Conservation (phyloP, 2,797 vertebrate genomes). For the Bufotes viridis region DNA sequence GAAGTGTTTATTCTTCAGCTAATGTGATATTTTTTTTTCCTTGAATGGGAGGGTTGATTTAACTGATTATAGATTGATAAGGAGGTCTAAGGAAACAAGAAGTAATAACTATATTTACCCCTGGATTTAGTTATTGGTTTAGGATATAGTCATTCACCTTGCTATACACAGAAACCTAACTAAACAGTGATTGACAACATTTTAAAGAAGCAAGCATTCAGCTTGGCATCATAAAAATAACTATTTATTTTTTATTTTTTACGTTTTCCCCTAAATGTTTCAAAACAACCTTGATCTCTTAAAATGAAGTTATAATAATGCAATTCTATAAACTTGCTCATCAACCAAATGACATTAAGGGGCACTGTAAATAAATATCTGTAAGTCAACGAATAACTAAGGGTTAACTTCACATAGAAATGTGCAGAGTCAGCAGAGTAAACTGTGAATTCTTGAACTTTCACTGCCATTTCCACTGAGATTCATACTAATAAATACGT, state of each 20-base stretch:
- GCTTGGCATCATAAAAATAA: neutral
- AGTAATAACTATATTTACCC: too few species aligned
- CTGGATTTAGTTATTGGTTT: neutral
- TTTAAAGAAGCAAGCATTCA: neutral
- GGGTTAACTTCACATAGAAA: neutral
- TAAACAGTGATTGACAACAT: neutral
- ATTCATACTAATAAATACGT: slow-evolving; percentile 20
- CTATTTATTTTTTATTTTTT: too few species aligned
- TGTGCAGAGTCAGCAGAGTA: neutral
- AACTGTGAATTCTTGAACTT: slow-evolving; percentile 37
- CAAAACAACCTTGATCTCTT: neutral
- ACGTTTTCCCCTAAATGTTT: neutral
- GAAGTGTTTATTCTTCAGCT: too few species aligned
- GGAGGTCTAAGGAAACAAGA: too few species aligned
- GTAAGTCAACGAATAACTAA: neutral
- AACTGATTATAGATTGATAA: too few species aligned
- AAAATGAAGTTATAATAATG: neutral
- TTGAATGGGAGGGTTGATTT: too few species aligned
- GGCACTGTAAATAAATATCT: neutral
- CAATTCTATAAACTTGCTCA: neutral
- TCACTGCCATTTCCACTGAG: slow-evolving; percentile 31
- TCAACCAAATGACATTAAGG: neutral
- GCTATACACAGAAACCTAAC: neutral
- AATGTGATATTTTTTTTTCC: too few species aligned
- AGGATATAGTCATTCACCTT: neutral